phyloP scores from a whole-genome alignment of 2,888 invertebrate genomes.

The Plagodis pulveraria region DNA sequence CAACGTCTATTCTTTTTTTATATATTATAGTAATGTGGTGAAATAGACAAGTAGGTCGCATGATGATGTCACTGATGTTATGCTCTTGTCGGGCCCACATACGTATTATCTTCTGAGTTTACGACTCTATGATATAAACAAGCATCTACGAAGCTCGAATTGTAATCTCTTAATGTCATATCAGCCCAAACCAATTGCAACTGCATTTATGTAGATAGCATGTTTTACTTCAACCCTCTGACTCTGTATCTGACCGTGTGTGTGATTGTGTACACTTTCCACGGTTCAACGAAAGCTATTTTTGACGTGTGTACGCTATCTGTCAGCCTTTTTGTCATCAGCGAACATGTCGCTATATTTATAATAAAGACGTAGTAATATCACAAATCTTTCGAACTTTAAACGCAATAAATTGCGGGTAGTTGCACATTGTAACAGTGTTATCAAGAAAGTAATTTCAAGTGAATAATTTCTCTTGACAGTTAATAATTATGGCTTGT shows the following conservation, averaged over 20 bases:
- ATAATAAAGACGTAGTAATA: slow-evolving; percentile 19
- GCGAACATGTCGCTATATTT: slow-evolving; percentile 10
- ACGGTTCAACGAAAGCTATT: slow-evolving; percentile 23
- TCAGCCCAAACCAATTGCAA: slow-evolving; percentile 2
- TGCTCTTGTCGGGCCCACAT: no score
- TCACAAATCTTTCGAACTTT: slow-evolving; percentile 14
- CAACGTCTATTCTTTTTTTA: no score
- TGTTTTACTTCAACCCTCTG: slow-evolving; percentile 8
- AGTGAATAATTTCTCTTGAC: slow-evolving; percentile 8
- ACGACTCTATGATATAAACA: no score
- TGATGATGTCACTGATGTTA: no score
- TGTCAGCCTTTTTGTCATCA: slow-evolving; percentile 11
- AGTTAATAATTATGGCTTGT: background rate
- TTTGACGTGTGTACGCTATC: slow-evolving; percentile 30
- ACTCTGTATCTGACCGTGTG: no score
- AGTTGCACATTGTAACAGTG: slow-evolving; percentile 3
- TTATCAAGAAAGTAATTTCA: slow-evolving; percentile 3
- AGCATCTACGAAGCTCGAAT: background rate
- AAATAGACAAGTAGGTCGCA: no score
- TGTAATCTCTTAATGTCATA: background rate
- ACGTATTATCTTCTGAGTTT: no score
- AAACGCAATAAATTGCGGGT: slow-evolving; percentile 24
- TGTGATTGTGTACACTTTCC: slow-evolving; percentile 9
- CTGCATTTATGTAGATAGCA: slow-evolving; percentile 10
- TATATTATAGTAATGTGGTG: no score